Conservation (phyloP, 2,888 invertebrate species). For the Tanaodytes sp. region DNA sequence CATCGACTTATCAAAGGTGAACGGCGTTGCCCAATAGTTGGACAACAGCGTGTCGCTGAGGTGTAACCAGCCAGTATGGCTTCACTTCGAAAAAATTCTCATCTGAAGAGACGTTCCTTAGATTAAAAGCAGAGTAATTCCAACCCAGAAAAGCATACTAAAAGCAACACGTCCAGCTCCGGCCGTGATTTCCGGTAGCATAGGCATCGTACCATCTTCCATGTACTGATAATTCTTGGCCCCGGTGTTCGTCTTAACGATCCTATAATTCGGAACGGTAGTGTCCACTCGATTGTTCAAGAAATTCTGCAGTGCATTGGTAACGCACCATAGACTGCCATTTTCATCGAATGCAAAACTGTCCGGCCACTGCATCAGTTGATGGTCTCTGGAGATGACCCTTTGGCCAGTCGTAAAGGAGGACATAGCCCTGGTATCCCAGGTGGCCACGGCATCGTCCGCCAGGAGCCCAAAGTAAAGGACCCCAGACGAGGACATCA, state of each 20-base stretch:
- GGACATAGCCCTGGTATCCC: constrained; percentile 77
- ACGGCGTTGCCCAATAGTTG: too few species aligned
- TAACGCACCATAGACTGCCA: constrained; percentile 79
- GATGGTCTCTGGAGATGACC: constrained; percentile 79
- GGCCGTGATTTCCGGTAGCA: constrained; percentile 55
- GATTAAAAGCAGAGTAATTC: constrained; percentile 23
- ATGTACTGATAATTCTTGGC: constrained; percentile 79
- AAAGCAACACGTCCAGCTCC: constrained; percentile 20
- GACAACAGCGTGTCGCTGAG: too few species aligned
- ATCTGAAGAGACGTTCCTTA: not conserved
- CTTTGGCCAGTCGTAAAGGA: constrained; percentile 77
- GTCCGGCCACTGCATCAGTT: constrained; percentile 83
- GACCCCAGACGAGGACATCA: constrained; percentile 81
- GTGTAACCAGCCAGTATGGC: constrained; percentile 1
- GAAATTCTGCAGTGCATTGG: constrained; percentile 81
- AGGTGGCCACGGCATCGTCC: constrained; percentile 80
- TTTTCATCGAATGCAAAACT: constrained; percentile 80
- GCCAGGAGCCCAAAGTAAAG: constrained; percentile 82
- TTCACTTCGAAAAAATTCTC: not conserved
- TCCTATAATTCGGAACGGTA: constrained; percentile 79
- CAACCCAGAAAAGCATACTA: constrained; percentile 24
- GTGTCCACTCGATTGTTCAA: constrained; percentile 77
- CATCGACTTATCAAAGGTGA: too few species aligned
- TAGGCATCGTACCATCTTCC: constrained; percentile 61
- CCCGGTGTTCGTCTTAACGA: constrained; percentile 75